These are phyloP conservation scores for Ashinkailepas kermadecensis DNA, from an alignment of 2,888 invertebrate genomes.

Conservation along the genomic window DNA sequence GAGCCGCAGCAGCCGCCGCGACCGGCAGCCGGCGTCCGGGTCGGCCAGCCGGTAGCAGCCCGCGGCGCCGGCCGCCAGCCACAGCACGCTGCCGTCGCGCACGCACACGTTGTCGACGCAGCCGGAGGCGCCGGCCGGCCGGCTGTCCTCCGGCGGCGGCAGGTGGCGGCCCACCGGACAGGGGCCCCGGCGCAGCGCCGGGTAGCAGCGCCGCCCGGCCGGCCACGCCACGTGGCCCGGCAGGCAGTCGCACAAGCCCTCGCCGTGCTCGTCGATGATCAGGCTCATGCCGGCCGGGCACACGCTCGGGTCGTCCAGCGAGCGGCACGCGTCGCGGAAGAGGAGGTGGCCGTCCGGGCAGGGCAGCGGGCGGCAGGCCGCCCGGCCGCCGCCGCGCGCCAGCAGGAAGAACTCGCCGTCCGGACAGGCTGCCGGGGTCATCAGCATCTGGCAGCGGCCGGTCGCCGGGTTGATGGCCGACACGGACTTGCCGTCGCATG, in stretches of 20 bases:
- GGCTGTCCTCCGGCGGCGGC: not conserved
- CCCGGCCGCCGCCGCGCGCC: not conserved
- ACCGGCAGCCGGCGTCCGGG: not conserved
- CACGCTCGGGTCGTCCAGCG: not conserved
- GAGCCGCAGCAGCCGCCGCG: not conserved
- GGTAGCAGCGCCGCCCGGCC: not conserved
- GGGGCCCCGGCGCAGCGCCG: not conserved
- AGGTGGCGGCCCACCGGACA: not conserved
- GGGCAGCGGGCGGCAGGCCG: not conserved
- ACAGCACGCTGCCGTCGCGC: constrained; percentile 9
- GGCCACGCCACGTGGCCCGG: not conserved
- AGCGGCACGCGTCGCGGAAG: not conserved
- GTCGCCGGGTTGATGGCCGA: not conserved
- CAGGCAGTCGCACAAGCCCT: not conserved
- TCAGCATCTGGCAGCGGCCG: not conserved
- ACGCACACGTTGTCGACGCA: not conserved
- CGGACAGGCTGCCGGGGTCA: not conserved
- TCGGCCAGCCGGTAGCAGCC: not conserved
- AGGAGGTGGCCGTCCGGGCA: not conserved
- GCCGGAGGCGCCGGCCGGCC: not conserved
- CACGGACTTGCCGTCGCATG: not conserved
- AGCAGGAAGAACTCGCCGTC: not conserved
- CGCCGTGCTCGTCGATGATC: not conserved
- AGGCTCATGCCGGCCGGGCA: not conserved
- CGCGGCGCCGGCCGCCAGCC: not conserved